phyloP scores from a whole-genome alignment of 2,113 vertebrate genomes.

The Microcebus tavaratra region DNA sequence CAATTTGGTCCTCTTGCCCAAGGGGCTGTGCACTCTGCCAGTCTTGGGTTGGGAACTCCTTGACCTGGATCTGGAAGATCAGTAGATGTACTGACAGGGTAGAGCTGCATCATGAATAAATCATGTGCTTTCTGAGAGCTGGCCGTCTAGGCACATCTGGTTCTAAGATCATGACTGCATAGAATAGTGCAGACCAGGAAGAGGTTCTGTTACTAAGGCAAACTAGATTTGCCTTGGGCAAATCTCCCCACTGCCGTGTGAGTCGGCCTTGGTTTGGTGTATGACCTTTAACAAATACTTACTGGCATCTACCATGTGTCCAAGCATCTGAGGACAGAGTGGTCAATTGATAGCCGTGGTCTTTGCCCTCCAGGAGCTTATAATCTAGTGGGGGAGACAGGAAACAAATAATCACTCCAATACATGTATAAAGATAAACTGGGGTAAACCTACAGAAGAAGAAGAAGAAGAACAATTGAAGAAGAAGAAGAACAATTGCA shows the following conservation, averaged over 20 bases:
- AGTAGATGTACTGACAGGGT: background rate
- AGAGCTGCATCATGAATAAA: slow-evolving; percentile 54
- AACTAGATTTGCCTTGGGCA: background rate
- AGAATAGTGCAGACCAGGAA: background rate
- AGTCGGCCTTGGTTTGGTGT: background rate
- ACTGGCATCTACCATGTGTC: background rate
- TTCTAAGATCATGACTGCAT: background rate
- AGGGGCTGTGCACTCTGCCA: background rate
- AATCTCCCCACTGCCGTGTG: background rate
- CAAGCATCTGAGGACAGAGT: background rate
- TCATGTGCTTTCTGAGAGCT: slow-evolving; percentile 28
- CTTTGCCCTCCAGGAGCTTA: slow-evolving; percentile 26
- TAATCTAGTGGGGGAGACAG: background rate
- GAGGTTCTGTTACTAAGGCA: background rate
- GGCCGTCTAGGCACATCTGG: slow-evolving; percentile 52
- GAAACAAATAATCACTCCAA: background rate
- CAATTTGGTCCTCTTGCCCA: background rate
- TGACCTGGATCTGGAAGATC: slow-evolving; percentile 63
- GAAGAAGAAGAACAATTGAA: background rate
- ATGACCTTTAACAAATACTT: background rate
- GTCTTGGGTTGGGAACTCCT: background rate
- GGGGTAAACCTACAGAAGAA: background rate
- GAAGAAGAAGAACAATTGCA: background rate
- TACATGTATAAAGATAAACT: background rate
- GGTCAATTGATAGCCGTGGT: background rate